These are phyloP conservation scores for Potorous gilbertii DNA, from an alignment of 2,797 vertebrate species.

Conservation along the genomic window DNA sequence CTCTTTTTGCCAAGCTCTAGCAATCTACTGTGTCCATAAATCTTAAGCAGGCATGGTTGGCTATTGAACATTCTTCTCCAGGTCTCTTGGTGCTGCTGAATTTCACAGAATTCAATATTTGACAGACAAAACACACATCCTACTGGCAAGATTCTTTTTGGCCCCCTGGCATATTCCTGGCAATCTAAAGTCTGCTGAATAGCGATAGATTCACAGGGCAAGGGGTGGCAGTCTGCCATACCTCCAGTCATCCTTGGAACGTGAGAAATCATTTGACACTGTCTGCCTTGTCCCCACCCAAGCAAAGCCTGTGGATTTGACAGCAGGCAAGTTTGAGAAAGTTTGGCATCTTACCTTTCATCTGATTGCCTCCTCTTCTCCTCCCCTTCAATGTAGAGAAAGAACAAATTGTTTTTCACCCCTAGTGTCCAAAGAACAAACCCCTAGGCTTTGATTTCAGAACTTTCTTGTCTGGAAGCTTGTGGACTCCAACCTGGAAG, in stretches of 20 bases:
- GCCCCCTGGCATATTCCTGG: too few species aligned
- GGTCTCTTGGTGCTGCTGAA: not conserved
- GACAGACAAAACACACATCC: not conserved
- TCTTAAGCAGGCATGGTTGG: slow-evolving; percentile 33
- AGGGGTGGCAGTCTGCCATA: not conserved
- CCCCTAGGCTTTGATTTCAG: not conserved
- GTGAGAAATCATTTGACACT: not conserved
- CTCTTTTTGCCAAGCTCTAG: slow-evolving; percentile 27
- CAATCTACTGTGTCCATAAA: slow-evolving; percentile 41
- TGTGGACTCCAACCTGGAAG: not conserved
- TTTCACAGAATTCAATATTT: not conserved
- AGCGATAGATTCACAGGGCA: not conserved
- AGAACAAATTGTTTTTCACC: not conserved
- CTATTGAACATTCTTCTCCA: not conserved
- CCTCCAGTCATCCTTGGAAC: not conserved
- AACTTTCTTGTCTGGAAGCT: not conserved
- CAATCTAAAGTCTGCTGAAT: not conserved
- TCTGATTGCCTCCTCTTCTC: not conserved
- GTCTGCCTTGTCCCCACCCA: not conserved
- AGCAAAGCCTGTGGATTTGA: not conserved
- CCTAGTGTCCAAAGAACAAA: not conserved
- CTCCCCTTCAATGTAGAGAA: not conserved
- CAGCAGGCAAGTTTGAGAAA: not conserved
- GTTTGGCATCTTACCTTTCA: not conserved
- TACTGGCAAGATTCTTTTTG: not conserved